Evolutionary conservation across 1,140 invertebrate genomes (phyloP).

Genomic region (Matsumurasca onukii): DNA sequence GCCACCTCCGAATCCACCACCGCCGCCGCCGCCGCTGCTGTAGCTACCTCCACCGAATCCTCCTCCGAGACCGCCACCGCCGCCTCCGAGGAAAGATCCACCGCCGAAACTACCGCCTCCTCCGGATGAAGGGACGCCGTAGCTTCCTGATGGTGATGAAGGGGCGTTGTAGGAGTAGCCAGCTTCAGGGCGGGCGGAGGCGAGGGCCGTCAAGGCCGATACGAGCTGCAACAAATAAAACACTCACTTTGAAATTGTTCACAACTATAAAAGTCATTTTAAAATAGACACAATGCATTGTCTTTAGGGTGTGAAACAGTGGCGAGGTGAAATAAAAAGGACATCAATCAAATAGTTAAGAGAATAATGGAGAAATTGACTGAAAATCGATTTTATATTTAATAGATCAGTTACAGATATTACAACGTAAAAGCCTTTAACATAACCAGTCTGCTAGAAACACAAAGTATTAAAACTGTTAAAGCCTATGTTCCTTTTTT

Average conservation of each 20-base stretch:
- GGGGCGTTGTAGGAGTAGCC: slow-evolving; percentile 53
- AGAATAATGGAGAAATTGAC: too few species aligned
- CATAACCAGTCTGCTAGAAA: too few species aligned
- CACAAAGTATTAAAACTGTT: too few species aligned
- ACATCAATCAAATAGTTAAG: too few species aligned
- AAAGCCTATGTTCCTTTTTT: too few species aligned
- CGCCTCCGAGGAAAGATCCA: slow-evolving; percentile 46
- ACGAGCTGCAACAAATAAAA: slow-evolving; percentile 50
- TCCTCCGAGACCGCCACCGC: slow-evolving; percentile 42
- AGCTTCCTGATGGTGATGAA: slow-evolving; percentile 50
- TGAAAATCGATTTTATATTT: too few species aligned
- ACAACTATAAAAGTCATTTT: too few species aligned
- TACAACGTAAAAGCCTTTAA: too few species aligned
- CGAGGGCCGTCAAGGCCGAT: slow-evolving; percentile 52
- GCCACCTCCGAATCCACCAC: slow-evolving; percentile 44
- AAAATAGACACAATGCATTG: too few species aligned
- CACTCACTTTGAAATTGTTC: not conserved
- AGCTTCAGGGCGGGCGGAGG: slow-evolving; percentile 54
- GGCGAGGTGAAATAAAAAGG: too few species aligned
- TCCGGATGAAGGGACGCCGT: slow-evolving; percentile 41
- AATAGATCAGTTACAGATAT: too few species aligned
- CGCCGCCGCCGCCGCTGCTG: slow-evolving; percentile 35
- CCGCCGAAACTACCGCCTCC: slow-evolving; percentile 46
- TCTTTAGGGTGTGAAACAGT: too few species aligned
- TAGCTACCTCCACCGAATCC: slow-evolving; percentile 44